These are phyloP conservation scores for Grus americana DNA, from an alignment of 2,113 vertebrate species.

Conservation along the genomic window DNA sequence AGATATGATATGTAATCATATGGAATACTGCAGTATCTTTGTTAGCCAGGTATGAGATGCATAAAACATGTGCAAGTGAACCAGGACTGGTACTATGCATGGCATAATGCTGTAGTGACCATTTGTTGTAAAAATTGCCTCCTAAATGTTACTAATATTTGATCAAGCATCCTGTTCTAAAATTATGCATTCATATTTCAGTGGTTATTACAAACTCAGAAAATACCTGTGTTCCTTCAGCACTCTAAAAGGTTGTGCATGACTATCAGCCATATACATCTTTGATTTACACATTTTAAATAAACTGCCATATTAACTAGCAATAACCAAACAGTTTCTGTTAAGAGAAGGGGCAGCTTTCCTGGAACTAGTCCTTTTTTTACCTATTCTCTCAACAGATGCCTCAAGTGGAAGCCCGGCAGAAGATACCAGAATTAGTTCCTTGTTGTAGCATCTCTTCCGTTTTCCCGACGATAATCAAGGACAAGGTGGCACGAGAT, in stretches of 20 bases:
- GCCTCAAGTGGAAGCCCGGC: not conserved
- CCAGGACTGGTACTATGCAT: not conserved
- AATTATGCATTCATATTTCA: not conserved
- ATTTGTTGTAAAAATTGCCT: not conserved
- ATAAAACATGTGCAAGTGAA: not conserved
- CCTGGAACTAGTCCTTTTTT: not conserved
- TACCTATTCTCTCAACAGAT: not conserved
- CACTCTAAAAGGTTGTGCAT: not conserved
- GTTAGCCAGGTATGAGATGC: not conserved
- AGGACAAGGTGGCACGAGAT: not conserved
- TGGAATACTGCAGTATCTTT: not conserved
- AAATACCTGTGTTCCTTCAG: not conserved
- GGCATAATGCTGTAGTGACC: not conserved
- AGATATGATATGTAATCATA: not conserved
- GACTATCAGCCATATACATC: not conserved
- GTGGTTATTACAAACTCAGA: not conserved
- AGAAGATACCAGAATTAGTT: constrained; percentile 16
- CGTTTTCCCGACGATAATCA: not conserved
- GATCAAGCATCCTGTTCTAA: not conserved
- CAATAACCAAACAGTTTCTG: not conserved
- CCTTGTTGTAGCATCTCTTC: not conserved
- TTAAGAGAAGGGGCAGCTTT: not conserved
- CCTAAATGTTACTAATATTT: not conserved
- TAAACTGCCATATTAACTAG: not conserved
- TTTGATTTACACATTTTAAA: not conserved